A percentile compares a stretch with the other conserved stretches of the same genome.
Conservation (phyloP, 2,113 vertebrate species). For the Serinus canaria region DNA sequence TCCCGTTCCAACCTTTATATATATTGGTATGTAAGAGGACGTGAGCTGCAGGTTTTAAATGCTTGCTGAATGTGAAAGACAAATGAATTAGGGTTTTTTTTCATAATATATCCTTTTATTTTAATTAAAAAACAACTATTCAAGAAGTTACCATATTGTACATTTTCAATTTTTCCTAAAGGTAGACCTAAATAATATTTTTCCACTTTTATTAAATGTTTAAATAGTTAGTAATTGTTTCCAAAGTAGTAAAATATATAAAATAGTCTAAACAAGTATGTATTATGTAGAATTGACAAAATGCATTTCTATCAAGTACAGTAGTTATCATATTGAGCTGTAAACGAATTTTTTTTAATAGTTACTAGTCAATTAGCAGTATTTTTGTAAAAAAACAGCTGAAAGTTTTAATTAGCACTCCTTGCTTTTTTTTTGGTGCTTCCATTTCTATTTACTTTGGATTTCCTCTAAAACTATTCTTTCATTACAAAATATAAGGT, state of each 20-base stretch:
- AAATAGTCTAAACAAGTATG: neutral
- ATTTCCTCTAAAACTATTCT: neutral
- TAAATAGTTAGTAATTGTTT: neutral
- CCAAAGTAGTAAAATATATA: neutral
- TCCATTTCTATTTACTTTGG: neutral
- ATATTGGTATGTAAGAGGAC: neutral
- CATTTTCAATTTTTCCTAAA: neutral
- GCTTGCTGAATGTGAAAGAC: neutral
- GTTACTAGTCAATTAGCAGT: neutral
- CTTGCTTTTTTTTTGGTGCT: neutral
- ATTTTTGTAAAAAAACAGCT: neutral
- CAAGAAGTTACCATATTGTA: neutral
- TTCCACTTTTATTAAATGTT: neutral
- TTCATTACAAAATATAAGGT: neutral
- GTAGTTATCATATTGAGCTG: neutral
- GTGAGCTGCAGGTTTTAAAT: neutral
- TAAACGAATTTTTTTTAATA: neutral
- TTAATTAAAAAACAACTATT: neutral
- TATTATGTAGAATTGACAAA: neutral
- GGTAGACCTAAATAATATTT: neutral
- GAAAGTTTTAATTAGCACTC: neutral
- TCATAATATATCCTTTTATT: neutral
- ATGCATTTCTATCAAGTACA: neutral
- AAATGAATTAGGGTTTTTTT: neutral
- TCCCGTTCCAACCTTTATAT: neutral